Evolutionary conservation across 2,888 invertebrate genomes (phyloP), one percentile per base, ranked within the genome.

Genomic region (Sabellastarte sp.): DNA sequence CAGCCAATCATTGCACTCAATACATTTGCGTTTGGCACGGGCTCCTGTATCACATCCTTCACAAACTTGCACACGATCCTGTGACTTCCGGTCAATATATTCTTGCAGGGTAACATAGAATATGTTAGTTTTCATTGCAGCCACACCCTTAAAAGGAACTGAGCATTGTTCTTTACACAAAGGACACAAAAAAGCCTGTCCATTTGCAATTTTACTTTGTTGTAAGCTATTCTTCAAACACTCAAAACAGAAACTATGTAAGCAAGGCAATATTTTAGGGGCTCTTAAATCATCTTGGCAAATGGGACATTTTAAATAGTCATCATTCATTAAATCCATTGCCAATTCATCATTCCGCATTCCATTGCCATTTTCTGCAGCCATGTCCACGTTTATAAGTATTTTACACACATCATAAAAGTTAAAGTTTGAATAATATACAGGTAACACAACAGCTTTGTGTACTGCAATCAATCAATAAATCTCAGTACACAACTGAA

Each of bases 241-340:
- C 4, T 60, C 59, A 20, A 33, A 65, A 63, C 79, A 79, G 66
- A 77, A 79, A 32, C 75, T 77, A 68, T 79, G 78, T 32, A 79
- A 71, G 61, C 78, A 79, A 1, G 73, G 70, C 33, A 78, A 69
- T 26, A 77, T 55, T 59, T 76, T 76, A 0, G 78, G 77, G 41
- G 73, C 69, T 58, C 71, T 68, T 64, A 73, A 77, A 1, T 75
- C 72, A 3, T 68, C 71, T 50, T 72, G 68, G 63, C 79, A 79
- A 24, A 78, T 67, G 1, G 70, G 71, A 52, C 73, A 73, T 52
- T 65, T 61, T 10, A 71, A 63, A 15, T 69, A 65, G 50, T 63
- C 66, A 10, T 20, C 41, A 10, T 41, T 10, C 20, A 41, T 41
- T 41, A 41, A 15, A 10, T 41, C 41, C 20, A 20, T 10, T 41